phyloP scores from a whole-genome alignment of 1,140 invertebrate genomes.

The Aplysia californica region DNA sequence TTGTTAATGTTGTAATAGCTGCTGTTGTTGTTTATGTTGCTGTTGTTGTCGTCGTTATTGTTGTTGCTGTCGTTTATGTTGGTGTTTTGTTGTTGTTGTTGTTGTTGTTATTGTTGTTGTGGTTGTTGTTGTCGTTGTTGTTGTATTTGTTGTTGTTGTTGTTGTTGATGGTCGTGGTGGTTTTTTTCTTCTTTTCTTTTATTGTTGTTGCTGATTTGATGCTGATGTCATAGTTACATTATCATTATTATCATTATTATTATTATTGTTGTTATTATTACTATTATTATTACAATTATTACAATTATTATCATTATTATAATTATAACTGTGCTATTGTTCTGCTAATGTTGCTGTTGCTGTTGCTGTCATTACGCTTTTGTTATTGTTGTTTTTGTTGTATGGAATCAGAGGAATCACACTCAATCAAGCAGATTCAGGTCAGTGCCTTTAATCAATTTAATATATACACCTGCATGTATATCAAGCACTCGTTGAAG shows the following conservation, averaged over 20 bases:
- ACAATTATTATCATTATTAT: background rate
- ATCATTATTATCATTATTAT: no score
- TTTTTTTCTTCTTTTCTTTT: background rate
- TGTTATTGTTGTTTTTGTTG: background rate
- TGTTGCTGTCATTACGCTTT: background rate
- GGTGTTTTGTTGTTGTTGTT: no score
- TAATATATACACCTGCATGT: conserved; percentile 4
- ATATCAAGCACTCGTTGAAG: background rate
- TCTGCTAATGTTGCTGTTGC: background rate
- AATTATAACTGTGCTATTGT: background rate
- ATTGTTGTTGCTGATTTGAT: background rate
- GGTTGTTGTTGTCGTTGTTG: no score
- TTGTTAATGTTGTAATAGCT: background rate
- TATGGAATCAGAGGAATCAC: background rate
- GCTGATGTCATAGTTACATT: background rate
- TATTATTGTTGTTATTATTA: background rate
- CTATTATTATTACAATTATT: background rate
- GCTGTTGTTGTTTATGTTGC: no score
- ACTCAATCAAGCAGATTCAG: background rate
- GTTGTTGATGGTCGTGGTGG: no score
- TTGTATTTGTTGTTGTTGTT: no score
- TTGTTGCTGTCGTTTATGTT: no score
- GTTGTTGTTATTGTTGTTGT: no score
- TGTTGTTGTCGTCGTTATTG: no score
- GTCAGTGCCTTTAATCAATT: background rate